phyloP scores from a whole-genome alignment of 2,113 vertebrate species.

The Jaculus jaculus region DNA sequence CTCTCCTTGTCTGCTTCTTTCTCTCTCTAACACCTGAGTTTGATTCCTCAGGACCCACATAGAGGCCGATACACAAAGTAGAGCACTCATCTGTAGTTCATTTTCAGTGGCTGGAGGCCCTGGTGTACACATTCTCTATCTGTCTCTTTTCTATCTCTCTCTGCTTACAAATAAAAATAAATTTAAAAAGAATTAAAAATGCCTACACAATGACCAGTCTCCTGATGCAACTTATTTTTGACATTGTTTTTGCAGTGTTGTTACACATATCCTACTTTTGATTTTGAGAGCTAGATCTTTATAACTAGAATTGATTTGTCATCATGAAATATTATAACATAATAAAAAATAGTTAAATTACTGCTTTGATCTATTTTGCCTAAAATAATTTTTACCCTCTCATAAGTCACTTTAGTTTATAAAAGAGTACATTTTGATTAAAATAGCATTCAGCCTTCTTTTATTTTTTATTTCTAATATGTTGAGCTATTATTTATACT shows the following conservation, averaged over 20 bases:
- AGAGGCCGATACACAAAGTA: too few species aligned
- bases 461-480: not conserved
- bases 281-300: not conserved
- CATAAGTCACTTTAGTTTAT: not conserved
- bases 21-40: too few species aligned
- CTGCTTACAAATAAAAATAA: too few species aligned
- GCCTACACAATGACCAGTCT: not conserved
- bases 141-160: too few species aligned
- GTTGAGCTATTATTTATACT: not conserved
- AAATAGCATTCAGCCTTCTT: not conserved
- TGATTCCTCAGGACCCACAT: too few species aligned
- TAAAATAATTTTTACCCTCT: not conserved
- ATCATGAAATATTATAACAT: not conserved
- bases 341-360: not conserved
- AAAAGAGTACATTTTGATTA: not conserved
- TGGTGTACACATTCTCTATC: too few species aligned
- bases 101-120: too few species aligned
- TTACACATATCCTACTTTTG: not conserved
- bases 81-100: too few species aligned
- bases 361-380: not conserved
- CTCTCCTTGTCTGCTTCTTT: too few species aligned
- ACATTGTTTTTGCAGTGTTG: not conserved
- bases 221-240: not conserved
- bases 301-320: not conserved
- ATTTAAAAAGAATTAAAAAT: not conserved